A percentile compares a stretch with the other conserved stretches of the same genome.
These are phyloP conservation scores for Esox lucius DNA, from an alignment of 2,797 vertebrate genomes.

Conservation along the genomic window DNA sequence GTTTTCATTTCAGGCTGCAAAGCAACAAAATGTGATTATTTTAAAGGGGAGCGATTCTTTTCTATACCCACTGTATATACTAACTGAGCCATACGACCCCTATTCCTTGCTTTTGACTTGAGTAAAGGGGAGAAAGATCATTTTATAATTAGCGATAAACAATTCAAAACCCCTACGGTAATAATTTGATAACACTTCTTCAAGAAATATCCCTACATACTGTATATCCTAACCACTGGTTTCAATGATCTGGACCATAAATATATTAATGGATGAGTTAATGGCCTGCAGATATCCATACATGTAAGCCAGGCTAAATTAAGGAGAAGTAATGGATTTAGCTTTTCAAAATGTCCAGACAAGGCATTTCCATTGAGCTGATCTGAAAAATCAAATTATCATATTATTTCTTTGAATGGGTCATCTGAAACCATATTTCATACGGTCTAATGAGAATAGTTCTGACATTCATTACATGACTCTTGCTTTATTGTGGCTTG, in stretches of 20 bases:
- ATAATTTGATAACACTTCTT: slow-evolving; percentile 74
- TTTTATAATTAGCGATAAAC: slow-evolving; percentile 77
- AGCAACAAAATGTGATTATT: no score
- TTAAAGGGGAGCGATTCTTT: no score
- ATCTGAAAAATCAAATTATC: slow-evolving; percentile 83
- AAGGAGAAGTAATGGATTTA: slow-evolving; percentile 83
- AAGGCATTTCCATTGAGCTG: slow-evolving; percentile 79
- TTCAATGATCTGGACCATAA: slow-evolving; percentile 81
- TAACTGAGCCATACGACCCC: slow-evolving; percentile 13
- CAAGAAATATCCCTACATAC: slow-evolving; percentile 77
- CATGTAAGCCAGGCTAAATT: slow-evolving; percentile 84
- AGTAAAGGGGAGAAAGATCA: slow-evolving; percentile 70
- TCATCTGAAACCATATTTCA: slow-evolving; percentile 78
- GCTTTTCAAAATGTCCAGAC: slow-evolving; percentile 79
- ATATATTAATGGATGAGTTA: slow-evolving; percentile 84
- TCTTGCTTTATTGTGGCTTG: slow-evolving; percentile 75
- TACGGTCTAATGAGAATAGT: slow-evolving; percentile 76
- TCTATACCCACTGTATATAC: no score
- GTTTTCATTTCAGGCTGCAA: no score
- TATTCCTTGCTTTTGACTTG: slow-evolving; percentile 75
- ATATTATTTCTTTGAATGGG: slow-evolving; percentile 80
- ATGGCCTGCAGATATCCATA: slow-evolving; percentile 82
- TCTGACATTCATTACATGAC: slow-evolving; percentile 80
- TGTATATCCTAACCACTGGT: slow-evolving; percentile 73
- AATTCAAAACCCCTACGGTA: slow-evolving; percentile 68